Evolutionary conservation across 2,888 invertebrate genomes (phyloP).

Genomic region (Lepas anatifera): DNA sequence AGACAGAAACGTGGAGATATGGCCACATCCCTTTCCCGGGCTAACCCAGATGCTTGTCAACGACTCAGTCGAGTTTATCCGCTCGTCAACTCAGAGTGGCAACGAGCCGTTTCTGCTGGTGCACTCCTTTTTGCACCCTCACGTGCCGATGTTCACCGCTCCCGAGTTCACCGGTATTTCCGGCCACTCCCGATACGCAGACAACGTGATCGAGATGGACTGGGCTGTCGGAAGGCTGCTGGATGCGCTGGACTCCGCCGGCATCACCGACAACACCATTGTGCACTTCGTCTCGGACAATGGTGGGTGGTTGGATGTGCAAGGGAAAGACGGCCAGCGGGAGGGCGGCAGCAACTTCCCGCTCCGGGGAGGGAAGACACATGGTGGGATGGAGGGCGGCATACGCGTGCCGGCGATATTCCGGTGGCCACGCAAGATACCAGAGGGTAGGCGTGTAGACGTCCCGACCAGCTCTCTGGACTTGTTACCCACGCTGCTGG

Average conservation of each 20-base stretch:
- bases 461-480: conserved; percentile 34
- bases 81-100: conserved; percentile 7
- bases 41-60: conserved; percentile 33
- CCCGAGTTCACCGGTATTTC: conserved; percentile 35
- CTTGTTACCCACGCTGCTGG: conserved; percentile 33
- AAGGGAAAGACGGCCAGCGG: conserved; percentile 20
- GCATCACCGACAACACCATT: conserved; percentile 33
- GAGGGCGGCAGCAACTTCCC: conserved; percentile 26
- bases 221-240: conserved; percentile 39
- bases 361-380: conserved; percentile 27
- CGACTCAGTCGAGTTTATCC: conserved; percentile 29
- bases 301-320: conserved; percentile 23
- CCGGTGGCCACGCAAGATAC: conserved; percentile 41
- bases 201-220: conserved; percentile 40
- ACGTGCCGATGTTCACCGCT: conserved; percentile 50
- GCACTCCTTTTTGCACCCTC: conserved; percentile 44
- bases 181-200: conserved; percentile 21
- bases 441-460: conserved; percentile 31
- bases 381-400: conserved; percentile 38
- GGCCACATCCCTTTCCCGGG: conserved; percentile 36
- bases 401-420: conserved; percentile 42
- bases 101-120: conserved; percentile 22
- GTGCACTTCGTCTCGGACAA: conserved; percentile 42
- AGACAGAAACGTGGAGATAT: conserved; percentile 36
- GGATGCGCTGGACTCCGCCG: conserved; percentile 28